Percentiles rank a stretch among this genome's conserved stretches.
phyloP scores from a whole-genome alignment of 2,113 vertebrate genomes.

The Crotophaga sulcirostris region DNA sequence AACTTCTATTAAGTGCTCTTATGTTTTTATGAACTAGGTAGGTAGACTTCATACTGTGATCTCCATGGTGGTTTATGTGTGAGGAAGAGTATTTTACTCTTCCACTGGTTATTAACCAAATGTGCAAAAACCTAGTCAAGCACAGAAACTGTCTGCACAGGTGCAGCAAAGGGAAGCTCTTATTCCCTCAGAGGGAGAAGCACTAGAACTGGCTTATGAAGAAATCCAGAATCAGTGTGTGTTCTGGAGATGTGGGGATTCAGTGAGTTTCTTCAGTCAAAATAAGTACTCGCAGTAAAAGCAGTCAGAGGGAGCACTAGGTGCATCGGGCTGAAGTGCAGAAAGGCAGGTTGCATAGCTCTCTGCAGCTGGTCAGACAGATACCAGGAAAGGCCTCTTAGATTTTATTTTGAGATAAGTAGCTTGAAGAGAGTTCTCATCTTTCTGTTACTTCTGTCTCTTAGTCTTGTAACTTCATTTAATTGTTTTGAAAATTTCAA shows the following conservation, averaged over 20 bases:
- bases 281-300: background rate
- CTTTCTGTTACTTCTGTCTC: background rate
- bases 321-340: fast-evolving
- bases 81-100: background rate
- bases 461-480: background rate
- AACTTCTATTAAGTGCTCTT: background rate
- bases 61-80: background rate
- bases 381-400: background rate
- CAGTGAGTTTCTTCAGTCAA: background rate
- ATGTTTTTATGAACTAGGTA: background rate
- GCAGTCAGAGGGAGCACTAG: fast-evolving
- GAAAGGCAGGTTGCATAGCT: fast-evolving
- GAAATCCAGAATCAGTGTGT: background rate
- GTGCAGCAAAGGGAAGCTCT: background rate
- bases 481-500: background rate
- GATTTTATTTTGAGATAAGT: background rate
- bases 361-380: background rate
- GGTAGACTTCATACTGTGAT: background rate
- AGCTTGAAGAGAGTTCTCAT: background rate
- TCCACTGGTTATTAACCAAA: background rate
- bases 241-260: background rate
- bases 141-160: background rate
- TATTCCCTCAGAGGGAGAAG: background rate
- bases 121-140: background rate
- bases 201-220: background rate